Evolutionary conservation across 2,797 vertebrate species (phyloP).

Genomic region (Arnoldichthys spilopterus): DNA sequence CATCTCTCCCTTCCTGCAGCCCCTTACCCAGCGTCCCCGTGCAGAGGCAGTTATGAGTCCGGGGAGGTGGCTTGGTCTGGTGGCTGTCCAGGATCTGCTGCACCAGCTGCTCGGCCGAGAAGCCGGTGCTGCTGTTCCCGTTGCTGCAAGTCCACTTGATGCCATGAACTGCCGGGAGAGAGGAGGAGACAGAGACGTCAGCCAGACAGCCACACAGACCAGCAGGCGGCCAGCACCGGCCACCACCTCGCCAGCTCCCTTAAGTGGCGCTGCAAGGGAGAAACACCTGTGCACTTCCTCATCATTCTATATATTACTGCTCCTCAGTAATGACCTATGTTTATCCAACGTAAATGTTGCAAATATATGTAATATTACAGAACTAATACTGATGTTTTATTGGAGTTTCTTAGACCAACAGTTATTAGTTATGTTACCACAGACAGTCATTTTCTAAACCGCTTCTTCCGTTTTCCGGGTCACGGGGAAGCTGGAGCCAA

Average conservation of each 20-base stretch:
- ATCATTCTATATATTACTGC: background rate
- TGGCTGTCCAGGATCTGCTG: slow-evolving; percentile 99
- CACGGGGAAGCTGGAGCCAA: too few relatives aligned
- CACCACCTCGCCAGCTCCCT: slow-evolving; percentile 71
- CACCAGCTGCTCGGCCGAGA: slow-evolving; percentile 99
- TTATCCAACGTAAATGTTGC: background rate
- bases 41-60: slow-evolving; percentile 99
- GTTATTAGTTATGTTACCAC: too few relatives aligned
- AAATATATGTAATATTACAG: too few relatives aligned
- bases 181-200: slow-evolving; percentile 82
- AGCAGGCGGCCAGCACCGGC: slow-evolving; percentile 66
- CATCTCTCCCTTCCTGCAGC: slow-evolving; percentile 52
- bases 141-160: slow-evolving; percentile 99
- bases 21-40: slow-evolving; percentile 97
- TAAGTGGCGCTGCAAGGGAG: slow-evolving; percentile 59
- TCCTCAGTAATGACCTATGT: background rate
- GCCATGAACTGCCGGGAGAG: slow-evolving; percentile 95
- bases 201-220: slow-evolving; percentile 75
- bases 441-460: too few relatives aligned
- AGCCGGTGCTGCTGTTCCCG: slow-evolving; percentile 98
- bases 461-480: too few relatives aligned
- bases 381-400: too few relatives aligned
- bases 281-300: slow-evolving; percentile 44
- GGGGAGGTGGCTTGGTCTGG: slow-evolving; percentile 99
- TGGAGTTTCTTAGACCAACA: too few relatives aligned